phyloP scores from a whole-genome alignment of 1,140 invertebrate species.

The Drosophila persimilis region DNA sequence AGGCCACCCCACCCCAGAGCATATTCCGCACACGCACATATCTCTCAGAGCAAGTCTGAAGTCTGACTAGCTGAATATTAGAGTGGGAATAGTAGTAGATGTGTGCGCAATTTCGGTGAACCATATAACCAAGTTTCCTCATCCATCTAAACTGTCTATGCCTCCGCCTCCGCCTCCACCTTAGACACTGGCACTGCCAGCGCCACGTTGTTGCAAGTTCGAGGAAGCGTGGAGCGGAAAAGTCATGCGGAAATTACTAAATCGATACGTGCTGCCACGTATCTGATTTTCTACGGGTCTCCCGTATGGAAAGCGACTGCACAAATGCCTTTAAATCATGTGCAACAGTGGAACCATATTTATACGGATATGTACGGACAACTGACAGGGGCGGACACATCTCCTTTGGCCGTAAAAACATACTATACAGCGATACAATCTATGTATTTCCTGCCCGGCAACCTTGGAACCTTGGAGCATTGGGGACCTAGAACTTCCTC shows the following conservation, averaged over 20 bases:
- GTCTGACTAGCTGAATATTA: constrained; percentile 23
- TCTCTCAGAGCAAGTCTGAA: too few relatives aligned
- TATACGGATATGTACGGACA: not conserved
- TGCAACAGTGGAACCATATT: constrained; percentile 21
- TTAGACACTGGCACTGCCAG: constrained; percentile 16
- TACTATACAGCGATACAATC: too few relatives aligned
- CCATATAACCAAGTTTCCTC: constrained; percentile 53
- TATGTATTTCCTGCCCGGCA: too few relatives aligned
- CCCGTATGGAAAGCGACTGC: constrained; percentile 36
- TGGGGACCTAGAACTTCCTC: not conserved
- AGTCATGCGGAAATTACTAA: constrained; percentile 64
- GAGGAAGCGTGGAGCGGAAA: constrained; percentile 43
- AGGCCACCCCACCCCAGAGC: not conserved
- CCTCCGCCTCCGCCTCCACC: constrained; percentile 19
- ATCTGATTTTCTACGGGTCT: constrained; percentile 47
- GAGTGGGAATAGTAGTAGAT: constrained; percentile 11
- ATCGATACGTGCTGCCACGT: constrained; percentile 57
- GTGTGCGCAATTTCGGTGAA: constrained; percentile 40
- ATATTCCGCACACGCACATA: constrained; percentile 4
- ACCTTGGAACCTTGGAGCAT: too few relatives aligned
- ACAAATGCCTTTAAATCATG: constrained; percentile 27
- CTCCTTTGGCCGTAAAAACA: too few relatives aligned
- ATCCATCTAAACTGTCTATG: constrained; percentile 58
- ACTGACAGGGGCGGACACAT: too few relatives aligned
- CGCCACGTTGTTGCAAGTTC: constrained; percentile 38